phyloP scores from a whole-genome alignment of 2,113 vertebrate genomes.

The Laticauda colubrina region DNA sequence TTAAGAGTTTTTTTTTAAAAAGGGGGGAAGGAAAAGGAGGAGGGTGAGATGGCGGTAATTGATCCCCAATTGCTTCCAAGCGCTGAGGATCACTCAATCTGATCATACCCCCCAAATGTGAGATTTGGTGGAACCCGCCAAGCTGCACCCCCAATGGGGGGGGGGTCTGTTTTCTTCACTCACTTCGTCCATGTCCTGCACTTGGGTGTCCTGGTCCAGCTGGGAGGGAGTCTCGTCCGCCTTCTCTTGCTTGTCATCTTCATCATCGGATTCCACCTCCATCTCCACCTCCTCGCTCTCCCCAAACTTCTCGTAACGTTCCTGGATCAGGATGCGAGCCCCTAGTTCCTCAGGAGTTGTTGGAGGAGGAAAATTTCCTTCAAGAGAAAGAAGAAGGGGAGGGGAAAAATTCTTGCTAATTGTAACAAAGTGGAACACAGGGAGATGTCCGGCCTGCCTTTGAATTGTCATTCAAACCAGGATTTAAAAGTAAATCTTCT shows the following conservation, averaged over 20 bases:
- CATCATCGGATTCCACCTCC: conserved; percentile 98
- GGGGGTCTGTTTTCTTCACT: background rate
- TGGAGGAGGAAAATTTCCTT: conserved; percentile 96
- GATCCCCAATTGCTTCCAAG: background rate
- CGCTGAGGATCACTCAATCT: rapidly evolving
- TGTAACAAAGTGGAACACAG: background rate
- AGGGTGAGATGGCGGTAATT: background rate
- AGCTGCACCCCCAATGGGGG: rapidly evolving
- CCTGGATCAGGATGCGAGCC: conserved; percentile 95
- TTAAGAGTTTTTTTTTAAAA: conserved; percentile 17
- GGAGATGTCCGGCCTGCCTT: background rate
- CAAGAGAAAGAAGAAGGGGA: background rate
- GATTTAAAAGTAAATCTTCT: background rate
- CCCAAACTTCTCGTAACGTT: conserved; percentile 97
- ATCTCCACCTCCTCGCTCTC: conserved; percentile 99
- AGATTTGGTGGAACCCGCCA: background rate
- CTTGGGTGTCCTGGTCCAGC: conserved; percentile 94
- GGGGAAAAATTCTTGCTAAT: background rate
- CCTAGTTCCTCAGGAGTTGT: conserved; percentile 96
- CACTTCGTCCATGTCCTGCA: conserved; percentile 99
- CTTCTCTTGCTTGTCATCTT: conserved; percentile 83
- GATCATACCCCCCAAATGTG: background rate
- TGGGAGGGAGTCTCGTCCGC: conserved; percentile 78
- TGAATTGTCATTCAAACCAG: background rate
- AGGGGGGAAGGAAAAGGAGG: rapidly evolving